phyloP scores from a whole-genome alignment of 1,140 invertebrate species.

The Zaprionus nigranus region DNA sequence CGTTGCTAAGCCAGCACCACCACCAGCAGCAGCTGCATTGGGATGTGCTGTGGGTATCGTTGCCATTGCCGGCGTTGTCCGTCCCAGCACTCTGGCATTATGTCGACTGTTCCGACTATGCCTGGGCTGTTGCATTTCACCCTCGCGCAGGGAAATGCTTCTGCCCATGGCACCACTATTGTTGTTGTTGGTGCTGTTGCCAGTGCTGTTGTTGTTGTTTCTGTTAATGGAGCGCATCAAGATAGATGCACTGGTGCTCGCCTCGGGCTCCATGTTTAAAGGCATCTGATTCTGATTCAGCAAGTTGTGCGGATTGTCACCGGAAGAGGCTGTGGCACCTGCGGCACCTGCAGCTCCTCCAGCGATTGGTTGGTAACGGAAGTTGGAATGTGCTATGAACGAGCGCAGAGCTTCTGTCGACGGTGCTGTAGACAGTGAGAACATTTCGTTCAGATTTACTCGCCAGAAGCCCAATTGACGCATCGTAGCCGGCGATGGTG shows the following conservation, averaged over 20 bases:
- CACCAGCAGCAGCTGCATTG: not conserved
- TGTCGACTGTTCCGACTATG: slow-evolving; percentile 43
- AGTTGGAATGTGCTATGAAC: slow-evolving; percentile 73
- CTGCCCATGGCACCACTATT: slow-evolving; percentile 52
- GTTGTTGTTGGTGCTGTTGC: not conserved
- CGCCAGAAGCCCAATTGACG: slow-evolving; percentile 70
- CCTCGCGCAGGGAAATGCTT: slow-evolving; percentile 68
- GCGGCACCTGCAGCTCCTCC: not conserved
- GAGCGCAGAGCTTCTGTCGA: slow-evolving; percentile 68
- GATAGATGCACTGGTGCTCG: slow-evolving; percentile 18
- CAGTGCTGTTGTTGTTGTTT: not conserved
- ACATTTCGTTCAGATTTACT: slow-evolving; percentile 65
- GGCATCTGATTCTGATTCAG: slow-evolving; percentile 38
- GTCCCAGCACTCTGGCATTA: slow-evolving; percentile 62
- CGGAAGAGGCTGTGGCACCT: not conserved
- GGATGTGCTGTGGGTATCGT: slow-evolving; percentile 21
- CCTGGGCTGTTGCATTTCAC: slow-evolving; percentile 55
- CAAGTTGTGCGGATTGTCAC: slow-evolving; percentile 56
- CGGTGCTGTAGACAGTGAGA: slow-evolving; percentile 67
- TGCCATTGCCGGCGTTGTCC: slow-evolving; percentile 33
- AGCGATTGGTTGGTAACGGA: slow-evolving; percentile 52
- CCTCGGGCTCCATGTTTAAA: slow-evolving; percentile 6
- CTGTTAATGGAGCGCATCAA: slow-evolving; percentile 5
- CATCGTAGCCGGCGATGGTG: slow-evolving; percentile 28
- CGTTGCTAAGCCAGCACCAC: not conserved